Conservation (phyloP, 1,140 invertebrate genomes). For the Andrena cerasifolii region DNA sequence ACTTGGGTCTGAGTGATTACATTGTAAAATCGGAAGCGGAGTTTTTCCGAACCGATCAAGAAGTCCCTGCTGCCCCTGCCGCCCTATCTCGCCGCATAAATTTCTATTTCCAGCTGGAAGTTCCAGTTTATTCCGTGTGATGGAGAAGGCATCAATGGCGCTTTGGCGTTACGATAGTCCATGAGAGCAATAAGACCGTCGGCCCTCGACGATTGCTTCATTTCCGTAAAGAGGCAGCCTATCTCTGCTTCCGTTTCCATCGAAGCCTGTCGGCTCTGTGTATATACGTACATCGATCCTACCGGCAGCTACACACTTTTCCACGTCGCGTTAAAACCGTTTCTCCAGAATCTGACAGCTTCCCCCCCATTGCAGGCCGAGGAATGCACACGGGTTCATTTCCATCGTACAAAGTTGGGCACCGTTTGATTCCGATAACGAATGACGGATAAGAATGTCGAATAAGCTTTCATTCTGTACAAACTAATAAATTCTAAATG, state of each 20-base stretch:
- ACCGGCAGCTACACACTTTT: conserved; percentile 30
- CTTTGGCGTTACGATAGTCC: conserved; percentile 51
- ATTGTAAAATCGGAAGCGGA: conserved; percentile 49
- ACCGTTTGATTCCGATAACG: too few relatives aligned
- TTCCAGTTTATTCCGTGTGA: conserved; percentile 60
- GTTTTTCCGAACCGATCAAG: conserved; percentile 49
- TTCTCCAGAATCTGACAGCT: conserved; percentile 50
- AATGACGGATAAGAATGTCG: background rate
- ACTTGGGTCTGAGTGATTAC: conserved; percentile 38
- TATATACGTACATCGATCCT: conserved; percentile 41
- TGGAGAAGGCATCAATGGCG: conserved; percentile 63
- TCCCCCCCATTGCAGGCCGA: background rate
- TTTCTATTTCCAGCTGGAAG: conserved; percentile 60
- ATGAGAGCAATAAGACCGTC: conserved; percentile 59
- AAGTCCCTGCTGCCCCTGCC: conserved; percentile 38
- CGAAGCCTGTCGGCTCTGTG: conserved; percentile 21
- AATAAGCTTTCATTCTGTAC: too few relatives aligned
- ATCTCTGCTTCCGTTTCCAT: conserved; percentile 63
- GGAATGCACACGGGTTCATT: conserved; percentile 5
- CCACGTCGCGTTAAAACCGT: conserved; percentile 30
- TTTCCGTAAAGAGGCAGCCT: conserved; percentile 67
- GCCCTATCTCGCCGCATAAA: conserved; percentile 58
- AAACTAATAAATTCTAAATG: too few relatives aligned
- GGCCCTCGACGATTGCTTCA: conserved; percentile 65
- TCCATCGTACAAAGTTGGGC: background rate